Conservation (phyloP, 2,888 invertebrate species). For the Epistrophella euchroma region DNA sequence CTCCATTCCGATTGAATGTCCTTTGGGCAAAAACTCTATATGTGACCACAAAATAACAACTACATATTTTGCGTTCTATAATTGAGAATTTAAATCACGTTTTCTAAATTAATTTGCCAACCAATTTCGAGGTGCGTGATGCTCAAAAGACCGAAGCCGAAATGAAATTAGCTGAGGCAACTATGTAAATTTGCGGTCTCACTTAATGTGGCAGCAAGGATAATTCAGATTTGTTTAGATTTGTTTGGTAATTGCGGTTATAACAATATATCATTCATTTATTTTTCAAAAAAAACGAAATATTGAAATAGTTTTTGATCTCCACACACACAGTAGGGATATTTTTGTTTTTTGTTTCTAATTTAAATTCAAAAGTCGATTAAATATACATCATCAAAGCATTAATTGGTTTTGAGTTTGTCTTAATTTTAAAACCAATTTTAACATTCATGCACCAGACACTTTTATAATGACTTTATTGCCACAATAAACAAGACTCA, state of each 20-base stretch:
- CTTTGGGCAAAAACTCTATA: background rate
- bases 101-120: constrained; percentile 21
- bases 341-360: background rate
- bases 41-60: constrained; percentile 13
- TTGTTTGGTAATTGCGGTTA: constrained; percentile 8
- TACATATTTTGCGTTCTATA: constrained; percentile 7
- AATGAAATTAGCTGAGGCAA: constrained; percentile 1
- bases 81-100: constrained; percentile 23
- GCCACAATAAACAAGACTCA: constrained; percentile 2
- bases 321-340: background rate
- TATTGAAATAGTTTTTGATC: background rate
- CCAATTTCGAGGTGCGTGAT: constrained; percentile 21
- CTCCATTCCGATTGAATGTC: background rate
- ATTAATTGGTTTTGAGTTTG: background rate
- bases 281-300: background rate
- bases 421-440: too few species aligned
- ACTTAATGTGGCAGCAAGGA: background rate
- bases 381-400: background rate
- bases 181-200: constrained; percentile 11
- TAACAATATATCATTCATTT: constrained; percentile 2
- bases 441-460: constrained; percentile 1
- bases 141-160: constrained; percentile 5
- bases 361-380: background rate
- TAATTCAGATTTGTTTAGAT: constrained; percentile 9
- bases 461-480: constrained; percentile 11